Evolutionary conservation across 1,140 invertebrate species (phyloP), one percentile per base, ranked within the genome.

Genomic region (Mamestra configurata): DNA sequence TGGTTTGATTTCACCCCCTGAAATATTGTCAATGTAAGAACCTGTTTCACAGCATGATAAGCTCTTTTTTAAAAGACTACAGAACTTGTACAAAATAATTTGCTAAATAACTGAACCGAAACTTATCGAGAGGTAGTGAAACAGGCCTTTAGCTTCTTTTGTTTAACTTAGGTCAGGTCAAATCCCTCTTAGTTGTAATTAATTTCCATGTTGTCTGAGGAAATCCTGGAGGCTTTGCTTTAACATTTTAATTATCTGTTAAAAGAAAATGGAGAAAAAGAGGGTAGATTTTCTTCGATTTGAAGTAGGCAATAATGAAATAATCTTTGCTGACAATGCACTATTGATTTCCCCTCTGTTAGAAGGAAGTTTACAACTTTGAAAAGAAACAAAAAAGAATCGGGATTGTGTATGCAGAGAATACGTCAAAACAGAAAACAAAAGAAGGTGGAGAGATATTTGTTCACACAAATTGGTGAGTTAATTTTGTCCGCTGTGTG

Each of bases 181-280:
- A 61, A 61, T 61, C 27, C 57, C 15, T 61, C 57, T 61, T 61
- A 35, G 27, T 61, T 61, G 27, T 61, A 61, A 61, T 61, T 61
- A 61, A 13, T 61, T 61, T n/a, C 15, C 27, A 18, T 35, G 13
- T 35, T 61, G 27, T 61, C 57, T 61, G 2, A 4, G 24, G 24
- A 57, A 57, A 57, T 57, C 55, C 11, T 57, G 24, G 8, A 57
- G 55, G 13, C 55, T 57, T 57, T 57, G 27, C 22, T 57, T 57
- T 13, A 11, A 57, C 55, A 57, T 57, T 57, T 57, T 57, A 24
- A 57, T 57, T 57, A 57, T 57, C 22, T 57, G 24, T 59, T 59
- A 59, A 31, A 15, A 59, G 24, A 59, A 59, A 59, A 59, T 24
- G 24, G 24, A 24, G 24, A 10, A 27, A n/a, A 11, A 31, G 24